These are phyloP conservation scores for Leptinotarsa rubiginosa DNA, from an alignment of 2,888 invertebrate genomes.

Conservation along the genomic window DNA sequence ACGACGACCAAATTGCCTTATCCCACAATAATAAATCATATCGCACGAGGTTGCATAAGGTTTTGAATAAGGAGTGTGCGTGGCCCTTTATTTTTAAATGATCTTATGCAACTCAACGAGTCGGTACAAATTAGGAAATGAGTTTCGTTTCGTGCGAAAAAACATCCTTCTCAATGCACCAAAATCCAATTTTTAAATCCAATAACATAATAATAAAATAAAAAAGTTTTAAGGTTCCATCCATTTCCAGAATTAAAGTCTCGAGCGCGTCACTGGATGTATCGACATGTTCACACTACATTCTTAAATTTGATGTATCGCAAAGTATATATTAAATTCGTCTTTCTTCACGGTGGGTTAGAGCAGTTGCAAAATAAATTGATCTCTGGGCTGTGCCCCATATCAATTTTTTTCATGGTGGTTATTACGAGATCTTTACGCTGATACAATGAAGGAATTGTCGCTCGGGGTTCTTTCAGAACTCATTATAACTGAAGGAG, in stretches of 20 bases:
- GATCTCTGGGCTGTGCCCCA: neutral
- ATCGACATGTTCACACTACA: constrained; percentile 15
- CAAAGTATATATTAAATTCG: constrained; percentile 14
- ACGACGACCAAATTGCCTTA: too few species aligned
- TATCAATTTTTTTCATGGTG: neutral
- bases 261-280: neutral
- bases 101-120: too few species aligned
- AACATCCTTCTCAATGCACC: too few species aligned
- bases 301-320: constrained; percentile 9
- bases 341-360: constrained; percentile 17
- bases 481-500: neutral
- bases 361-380: constrained; percentile 8
- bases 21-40: too few species aligned
- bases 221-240: neutral
- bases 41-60: too few species aligned
- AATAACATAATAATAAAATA: neutral
- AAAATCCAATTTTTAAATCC: neutral
- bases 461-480: neutral
- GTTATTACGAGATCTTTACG: constrained; percentile 10
- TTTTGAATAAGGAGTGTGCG: too few species aligned
- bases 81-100: too few species aligned
- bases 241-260: neutral
- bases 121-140: too few species aligned
- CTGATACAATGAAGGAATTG: constrained; percentile 3
- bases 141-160: too few species aligned